A percentile compares a stretch with the other conserved stretches of the same genome.
Evolutionary conservation across 2,797 vertebrate genomes (phyloP).

Genomic region (Microhierax caerulescens): DNA sequence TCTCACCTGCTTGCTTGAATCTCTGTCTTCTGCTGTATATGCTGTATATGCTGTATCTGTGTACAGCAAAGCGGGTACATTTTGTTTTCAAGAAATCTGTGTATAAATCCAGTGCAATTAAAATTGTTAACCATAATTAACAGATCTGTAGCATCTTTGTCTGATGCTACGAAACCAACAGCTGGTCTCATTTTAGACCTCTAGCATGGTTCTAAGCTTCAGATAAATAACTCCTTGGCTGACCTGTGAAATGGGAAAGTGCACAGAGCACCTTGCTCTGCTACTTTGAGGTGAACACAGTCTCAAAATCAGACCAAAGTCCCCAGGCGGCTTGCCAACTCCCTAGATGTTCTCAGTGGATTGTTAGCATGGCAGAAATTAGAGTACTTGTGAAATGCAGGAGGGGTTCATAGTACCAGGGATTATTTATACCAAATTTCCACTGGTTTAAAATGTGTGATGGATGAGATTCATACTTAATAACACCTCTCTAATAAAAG

Average conservation of each 20-base stretch:
- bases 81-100: background rate
- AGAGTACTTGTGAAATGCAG: background rate
- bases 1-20: background rate
- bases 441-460: background rate
- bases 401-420: background rate
- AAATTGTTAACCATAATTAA: background rate
- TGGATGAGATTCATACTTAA: background rate
- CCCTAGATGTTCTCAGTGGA: background rate
- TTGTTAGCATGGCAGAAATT: background rate
- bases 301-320: background rate
- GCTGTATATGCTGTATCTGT: background rate
- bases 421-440: background rate
- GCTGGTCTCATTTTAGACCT: background rate
- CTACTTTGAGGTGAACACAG: background rate
- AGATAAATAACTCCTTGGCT: background rate
- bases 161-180: background rate
- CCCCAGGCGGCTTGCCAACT: fast-evolving
- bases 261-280: background rate
- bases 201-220: background rate
- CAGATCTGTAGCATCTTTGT: background rate
- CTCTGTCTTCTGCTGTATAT: background rate
- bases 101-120: background rate
- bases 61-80: fast-evolving
- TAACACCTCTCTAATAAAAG: background rate
- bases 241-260: background rate